Evolutionary conservation across 2,888 invertebrate species (phyloP).

Genomic region (Hylaea fasciaria): DNA sequence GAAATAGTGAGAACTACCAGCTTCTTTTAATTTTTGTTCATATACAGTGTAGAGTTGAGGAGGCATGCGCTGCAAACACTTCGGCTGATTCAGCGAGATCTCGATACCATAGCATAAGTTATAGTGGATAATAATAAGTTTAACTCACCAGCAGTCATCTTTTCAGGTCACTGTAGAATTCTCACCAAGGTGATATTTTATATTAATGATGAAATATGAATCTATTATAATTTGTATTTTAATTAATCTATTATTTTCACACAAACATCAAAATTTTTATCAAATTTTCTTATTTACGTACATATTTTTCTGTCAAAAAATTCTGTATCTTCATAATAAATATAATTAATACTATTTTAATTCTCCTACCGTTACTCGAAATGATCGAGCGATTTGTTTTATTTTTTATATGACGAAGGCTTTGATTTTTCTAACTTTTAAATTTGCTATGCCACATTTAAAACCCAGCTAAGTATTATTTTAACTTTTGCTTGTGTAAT

Average conservation of each 20-base stretch:
- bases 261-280: slow-evolving; percentile 59
- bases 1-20: neutral
- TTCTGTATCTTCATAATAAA: slow-evolving; percentile 8
- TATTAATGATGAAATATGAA: slow-evolving; percentile 9
- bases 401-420: slow-evolving; percentile 13
- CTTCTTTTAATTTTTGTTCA: neutral
- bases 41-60: neutral
- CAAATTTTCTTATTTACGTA: slow-evolving; percentile 63
- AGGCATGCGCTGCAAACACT: slow-evolving; percentile 1
- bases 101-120: no score
- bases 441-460: slow-evolving; percentile 10
- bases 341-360: slow-evolving; percentile 11
- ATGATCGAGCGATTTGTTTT: slow-evolving; percentile 52
- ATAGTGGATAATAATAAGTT: neutral
- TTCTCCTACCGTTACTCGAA: slow-evolving; percentile 35
- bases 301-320: slow-evolving; percentile 36
- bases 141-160: slow-evolving; percentile 76
- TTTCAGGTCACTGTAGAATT: slow-evolving; percentile 35
- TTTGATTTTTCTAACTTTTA: slow-evolving; percentile 2
- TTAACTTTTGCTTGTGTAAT: slow-evolving; percentile 42
- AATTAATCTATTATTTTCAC: slow-evolving; percentile 2
- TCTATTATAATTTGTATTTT: neutral
- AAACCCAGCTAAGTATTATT: slow-evolving; percentile 26
- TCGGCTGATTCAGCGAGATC: neutral
- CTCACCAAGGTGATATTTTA: slow-evolving; percentile 12